Evolutionary conservation across 2,888 invertebrate genomes (phyloP).

Genomic region (Pyrrhosoma nymphula): DNA sequence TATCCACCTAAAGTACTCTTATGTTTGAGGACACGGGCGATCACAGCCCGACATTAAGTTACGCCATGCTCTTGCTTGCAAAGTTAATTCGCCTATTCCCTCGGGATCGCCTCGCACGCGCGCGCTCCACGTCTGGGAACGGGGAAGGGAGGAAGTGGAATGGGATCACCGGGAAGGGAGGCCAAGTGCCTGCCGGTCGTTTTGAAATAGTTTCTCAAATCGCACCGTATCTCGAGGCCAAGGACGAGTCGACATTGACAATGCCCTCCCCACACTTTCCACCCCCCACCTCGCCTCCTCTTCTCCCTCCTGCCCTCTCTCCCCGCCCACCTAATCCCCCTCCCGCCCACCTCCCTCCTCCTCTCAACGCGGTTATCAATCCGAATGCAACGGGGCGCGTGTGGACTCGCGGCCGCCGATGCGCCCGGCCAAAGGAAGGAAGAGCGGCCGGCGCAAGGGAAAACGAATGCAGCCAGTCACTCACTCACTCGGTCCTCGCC

Average conservation of each 20-base stretch:
- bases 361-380: background rate
- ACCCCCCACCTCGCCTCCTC: background rate
- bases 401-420: background rate
- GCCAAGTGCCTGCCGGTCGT: background rate
- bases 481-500: background rate
- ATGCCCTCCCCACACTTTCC: background rate
- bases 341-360: background rate
- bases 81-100: too few relatives aligned
- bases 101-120: background rate
- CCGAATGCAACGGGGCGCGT: background rate
- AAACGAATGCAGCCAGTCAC: background rate
- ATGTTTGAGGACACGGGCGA: too few relatives aligned
- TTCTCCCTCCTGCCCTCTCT: background rate
- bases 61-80: too few relatives aligned
- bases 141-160: background rate
- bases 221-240: constrained; percentile 32
- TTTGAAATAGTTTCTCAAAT: constrained; percentile 23
- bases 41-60: too few relatives aligned
- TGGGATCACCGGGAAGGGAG: background rate
- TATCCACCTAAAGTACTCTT: too few relatives aligned
- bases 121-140: background rate
- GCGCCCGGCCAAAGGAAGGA: background rate
- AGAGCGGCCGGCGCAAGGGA: constrained; percentile 6
- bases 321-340: background rate
- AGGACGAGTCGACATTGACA: constrained; percentile 39